Evolutionary conservation across 1,140 invertebrate species (phyloP).

Genomic region (Contarinia nasturtii): DNA sequence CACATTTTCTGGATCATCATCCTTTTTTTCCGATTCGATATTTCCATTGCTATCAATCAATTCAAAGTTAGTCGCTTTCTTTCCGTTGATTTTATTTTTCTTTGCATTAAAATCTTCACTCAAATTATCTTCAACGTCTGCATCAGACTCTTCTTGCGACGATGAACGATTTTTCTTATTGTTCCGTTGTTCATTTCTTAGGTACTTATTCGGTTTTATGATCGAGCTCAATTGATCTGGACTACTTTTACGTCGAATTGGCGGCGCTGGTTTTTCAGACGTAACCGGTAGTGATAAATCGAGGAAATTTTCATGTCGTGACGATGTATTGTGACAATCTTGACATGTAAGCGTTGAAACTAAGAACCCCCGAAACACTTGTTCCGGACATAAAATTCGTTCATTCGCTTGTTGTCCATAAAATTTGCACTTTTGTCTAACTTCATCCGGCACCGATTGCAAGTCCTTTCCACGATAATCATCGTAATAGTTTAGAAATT

Average conservation of each 20-base stretch:
- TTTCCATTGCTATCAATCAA: slow-evolving; percentile 17
- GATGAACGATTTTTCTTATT: slow-evolving; percentile 4
- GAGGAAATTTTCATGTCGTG: slow-evolving; percentile 78
- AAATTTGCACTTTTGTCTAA: slow-evolving; percentile 54
- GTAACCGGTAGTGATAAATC: slow-evolving; percentile 83
- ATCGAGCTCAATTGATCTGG: slow-evolving; percentile 43
- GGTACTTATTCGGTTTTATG: slow-evolving; percentile 25
- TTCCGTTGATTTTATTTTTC: slow-evolving; percentile 9
- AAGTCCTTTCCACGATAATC: slow-evolving; percentile 30
- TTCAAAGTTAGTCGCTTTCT: not conserved
- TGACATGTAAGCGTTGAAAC: slow-evolving; percentile 80
- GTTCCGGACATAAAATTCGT: slow-evolving; percentile 60
- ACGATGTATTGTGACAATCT: slow-evolving; percentile 68
- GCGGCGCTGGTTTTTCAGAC: slow-evolving; percentile 33
- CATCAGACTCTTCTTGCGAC: slow-evolving; percentile 46
- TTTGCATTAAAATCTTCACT: slow-evolving; percentile 31
- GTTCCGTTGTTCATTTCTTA: slow-evolving; percentile 17
- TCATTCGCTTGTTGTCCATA: slow-evolving; percentile 67
- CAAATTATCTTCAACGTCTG: slow-evolving; percentile 61
- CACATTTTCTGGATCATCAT: slow-evolving; percentile 29
- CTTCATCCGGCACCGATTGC: slow-evolving; percentile 47
- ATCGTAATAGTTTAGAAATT: slow-evolving; percentile 42
- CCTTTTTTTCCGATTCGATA: slow-evolving; percentile 27
- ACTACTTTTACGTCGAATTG: slow-evolving; percentile 43
- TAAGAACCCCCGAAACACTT: slow-evolving; percentile 73